Base-by-base conservation (phyloP, 2,888 invertebrate genomes). In the Drosophila stalkeri region DNA sequence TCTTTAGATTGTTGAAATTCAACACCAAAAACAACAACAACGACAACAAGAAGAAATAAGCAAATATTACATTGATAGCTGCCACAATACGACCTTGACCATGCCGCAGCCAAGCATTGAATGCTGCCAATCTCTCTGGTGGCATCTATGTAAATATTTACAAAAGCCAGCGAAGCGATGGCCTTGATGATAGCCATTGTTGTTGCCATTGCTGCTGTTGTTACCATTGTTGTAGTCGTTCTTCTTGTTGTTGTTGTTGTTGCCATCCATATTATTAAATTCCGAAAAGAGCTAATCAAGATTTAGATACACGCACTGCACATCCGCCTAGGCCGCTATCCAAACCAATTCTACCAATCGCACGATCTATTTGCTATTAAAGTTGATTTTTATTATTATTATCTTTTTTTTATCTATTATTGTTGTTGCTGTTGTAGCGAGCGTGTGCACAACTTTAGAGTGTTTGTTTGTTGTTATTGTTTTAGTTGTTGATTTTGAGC, bases 101-200 rank as follows among this genome's bases (percentile, higher is more conserved):
- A 79, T 77, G 77, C 57, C 56, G 51, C 39, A 47, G 51, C 51
- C 35, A 51, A 39, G 11, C 62, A 67, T 51, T 57, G 56, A 69
- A 33, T 33, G 73, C 51, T 67, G 75, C 44, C 64, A 60, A 75
- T 77, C 71, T 79, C 64, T n/a, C 67, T 64, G 71, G 71, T 71
- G 75, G 80, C 77, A 77, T 79, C 75, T 79, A 85, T 84, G 88
- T 87, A 87, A 84, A 84, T 84, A 73, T 87, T 84, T 87, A 86
- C 81, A 80, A 63, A 63, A 74, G 75, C 74, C 67, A 76, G 49
- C 72, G 75, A 88, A 79, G 54, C 72, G 74, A 49, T 73, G 77
- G 43, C 88, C 88, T 85, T 84, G 83, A 64, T 51, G 71, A 79
- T 79, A 66, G 43, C 46, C 27, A 18, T 49, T 18, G 56, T 49